Evolutionary conservation across 2,888 invertebrate genomes (phyloP).

Genomic region (Oligia strigilis): DNA sequence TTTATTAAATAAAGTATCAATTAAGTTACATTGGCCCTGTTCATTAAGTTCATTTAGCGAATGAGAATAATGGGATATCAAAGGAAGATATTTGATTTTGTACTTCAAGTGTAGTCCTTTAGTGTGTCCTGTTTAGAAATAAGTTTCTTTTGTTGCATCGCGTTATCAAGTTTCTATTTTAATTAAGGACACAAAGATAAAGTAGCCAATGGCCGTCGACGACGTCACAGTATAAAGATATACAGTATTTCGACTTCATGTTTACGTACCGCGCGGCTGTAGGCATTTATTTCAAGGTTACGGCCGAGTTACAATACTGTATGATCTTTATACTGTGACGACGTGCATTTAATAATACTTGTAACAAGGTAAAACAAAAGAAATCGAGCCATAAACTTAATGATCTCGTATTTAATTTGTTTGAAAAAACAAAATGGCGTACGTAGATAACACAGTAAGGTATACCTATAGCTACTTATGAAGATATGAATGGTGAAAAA

Average conservation of each 20-base stretch:
- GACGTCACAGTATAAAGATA: too few relatives aligned
- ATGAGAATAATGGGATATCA: constrained; percentile 58
- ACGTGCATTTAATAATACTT: neutral
- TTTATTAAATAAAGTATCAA: constrained; percentile 62
- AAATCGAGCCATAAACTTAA: neutral
- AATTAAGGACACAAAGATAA: neutral
- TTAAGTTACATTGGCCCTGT: constrained; percentile 60
- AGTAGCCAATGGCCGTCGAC: neutral
- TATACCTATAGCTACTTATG: neutral
- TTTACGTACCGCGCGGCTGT: too few relatives aligned
- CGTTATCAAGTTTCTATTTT: constrained; percentile 12
- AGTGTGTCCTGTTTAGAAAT: neutral
- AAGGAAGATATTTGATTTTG: constrained; percentile 54
- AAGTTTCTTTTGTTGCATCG: constrained; percentile 15
- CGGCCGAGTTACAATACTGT: too few relatives aligned
- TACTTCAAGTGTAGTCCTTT: constrained; percentile 8
- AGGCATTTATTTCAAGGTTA: too few relatives aligned
- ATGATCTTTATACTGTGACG: too few relatives aligned
- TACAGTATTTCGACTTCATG: too few relatives aligned
- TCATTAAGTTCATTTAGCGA: constrained; percentile 61
- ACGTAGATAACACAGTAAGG: neutral
- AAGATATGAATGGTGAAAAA: constrained; percentile 8
- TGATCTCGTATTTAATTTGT: neutral
- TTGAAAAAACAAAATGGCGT: neutral
- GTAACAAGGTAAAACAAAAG: neutral